Base-by-base conservation (phyloP, 2,888 invertebrate genomes). In the Mayetiola destructor region DNA sequence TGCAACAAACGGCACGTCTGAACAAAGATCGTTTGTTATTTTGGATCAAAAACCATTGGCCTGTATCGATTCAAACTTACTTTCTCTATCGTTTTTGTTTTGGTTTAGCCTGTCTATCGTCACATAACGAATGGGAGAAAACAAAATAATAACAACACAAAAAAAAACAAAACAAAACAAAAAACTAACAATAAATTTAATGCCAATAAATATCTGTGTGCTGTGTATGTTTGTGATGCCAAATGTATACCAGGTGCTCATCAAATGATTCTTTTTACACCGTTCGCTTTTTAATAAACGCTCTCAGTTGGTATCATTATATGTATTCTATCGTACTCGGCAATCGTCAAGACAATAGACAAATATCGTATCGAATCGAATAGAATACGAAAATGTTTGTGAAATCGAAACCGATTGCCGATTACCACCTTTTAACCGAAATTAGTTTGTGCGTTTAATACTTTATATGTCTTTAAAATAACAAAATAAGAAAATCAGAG, bases 181-280 rank as follows among this genome's bases (percentile, higher is more conserved):
- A 40, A 40, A 40, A 48, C 48, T 27, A 48, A 48, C 27, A 48
- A 48, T 27, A 48, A 48, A 48, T 48, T 48, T 48, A 48, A 48
- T 48, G 48, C n/a, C 27, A 27, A 48, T 48, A 48, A 48, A 48
- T 42, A 42, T 48, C 14, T 16, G 48, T 27, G n/a, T 27, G n/a
- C n/a, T n/a, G n/a, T n/a, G n/a, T n/a, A n/a, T n/a, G n/a, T n/a
- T n/a, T n/a, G n/a, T n/a, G n/a, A n/a, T n/a, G n/a, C n/a, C n/a
- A n/a, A n/a, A 48, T 48, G 9, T 48, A 27, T 23, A 48, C 48
- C 48, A 48, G 48, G 48, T 48, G 48, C 48, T 37, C 29, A 27
- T 48, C 48, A 48, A 48, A 27, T 21, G 2, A 40, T 20, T 21
- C 10, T 23, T 2, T 48, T n/a, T 48, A n/a, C n/a, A n/a, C n/a